Conservation (phyloP, 2,888 invertebrate genomes). For the Electrophaes corylata region DNA sequence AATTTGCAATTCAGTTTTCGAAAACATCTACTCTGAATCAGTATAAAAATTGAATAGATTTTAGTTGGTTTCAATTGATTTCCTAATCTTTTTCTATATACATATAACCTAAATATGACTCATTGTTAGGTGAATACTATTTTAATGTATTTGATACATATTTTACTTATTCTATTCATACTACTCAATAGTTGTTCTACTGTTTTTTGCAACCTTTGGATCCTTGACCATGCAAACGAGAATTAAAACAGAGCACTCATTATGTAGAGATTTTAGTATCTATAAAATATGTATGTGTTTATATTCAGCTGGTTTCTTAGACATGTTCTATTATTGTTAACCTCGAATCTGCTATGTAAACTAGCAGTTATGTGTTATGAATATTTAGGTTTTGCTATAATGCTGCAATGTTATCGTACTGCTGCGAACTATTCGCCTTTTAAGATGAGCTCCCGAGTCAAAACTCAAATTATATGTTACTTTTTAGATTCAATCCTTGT, state of each 20-base stretch:
- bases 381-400: neutral
- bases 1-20: no score
- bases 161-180: neutral
- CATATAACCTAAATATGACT: no score
- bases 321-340: slow-evolving; percentile 22
- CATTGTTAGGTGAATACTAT: no score
- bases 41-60: no score
- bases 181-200: neutral
- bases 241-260: slow-evolving; percentile 35
- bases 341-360: slow-evolving; percentile 19
- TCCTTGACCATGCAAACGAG: neutral
- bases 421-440: neutral
- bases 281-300: slow-evolving; percentile 37
- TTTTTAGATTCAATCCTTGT: no score
- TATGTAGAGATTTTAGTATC: slow-evolving; percentile 35
- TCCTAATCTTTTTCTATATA: no score
- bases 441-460: neutral
- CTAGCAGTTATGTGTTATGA: slow-evolving; percentile 6
- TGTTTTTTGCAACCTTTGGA: neutral
- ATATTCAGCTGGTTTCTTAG: slow-evolving; percentile 29
- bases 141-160: neutral
- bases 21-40: no score
- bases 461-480: no score
- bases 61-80: no score
- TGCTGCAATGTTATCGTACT: neutral